Evolutionary conservation across 2,888 invertebrate species (phyloP), one percentile per base, ranked within the genome.

Genomic region (Acrobasis suavella): DNA sequence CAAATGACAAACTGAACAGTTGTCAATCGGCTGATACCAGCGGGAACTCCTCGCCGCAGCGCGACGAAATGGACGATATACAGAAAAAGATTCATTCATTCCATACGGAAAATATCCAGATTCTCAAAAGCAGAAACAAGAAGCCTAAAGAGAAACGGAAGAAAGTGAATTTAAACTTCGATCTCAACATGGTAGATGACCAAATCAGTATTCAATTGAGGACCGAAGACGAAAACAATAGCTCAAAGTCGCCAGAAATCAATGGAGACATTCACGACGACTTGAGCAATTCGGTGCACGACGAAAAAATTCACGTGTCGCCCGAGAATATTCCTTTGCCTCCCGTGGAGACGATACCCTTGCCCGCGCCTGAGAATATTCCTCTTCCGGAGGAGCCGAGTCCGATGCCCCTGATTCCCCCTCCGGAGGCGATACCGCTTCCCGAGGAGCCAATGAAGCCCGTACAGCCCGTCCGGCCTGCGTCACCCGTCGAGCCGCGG

Each of bases 41-140:
- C 71, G 91, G 92, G 3, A 89, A 89, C 72, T 92, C 92, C 0
- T 92, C 92, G 0, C 93, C 92, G 0, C 89, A 91, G 59, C 81
- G 90, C 7, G 92, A 94, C 72, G 93, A 94, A 72, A 93, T 93
- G 87, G 93, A 93, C 69, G 94, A 94, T 71, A 94, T 94, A 62
- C 94, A 94, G 74, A 94, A 94, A 72, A 93, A 94, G 69, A 89
- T 94, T 67, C 93, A 94, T 71, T 94, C 93, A 46, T 94, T 94
- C 77, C 94, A 94, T 75, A 94, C 94, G 1, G 94, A 94, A 73
- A 94, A 94, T 75, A 94, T 94, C 67, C 90, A 92, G 67, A 93
- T 94, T 71, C 78, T 94, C 54, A 94, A 94, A 71, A 94, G 94
- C 62, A 89, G 94, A 67, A 94, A 94, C 64, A 94, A 93, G 65